Evolutionary conservation across 2,113 vertebrate species (phyloP), one percentile per base, ranked within the genome.

Genomic region (Eleginops maclovinus): DNA sequence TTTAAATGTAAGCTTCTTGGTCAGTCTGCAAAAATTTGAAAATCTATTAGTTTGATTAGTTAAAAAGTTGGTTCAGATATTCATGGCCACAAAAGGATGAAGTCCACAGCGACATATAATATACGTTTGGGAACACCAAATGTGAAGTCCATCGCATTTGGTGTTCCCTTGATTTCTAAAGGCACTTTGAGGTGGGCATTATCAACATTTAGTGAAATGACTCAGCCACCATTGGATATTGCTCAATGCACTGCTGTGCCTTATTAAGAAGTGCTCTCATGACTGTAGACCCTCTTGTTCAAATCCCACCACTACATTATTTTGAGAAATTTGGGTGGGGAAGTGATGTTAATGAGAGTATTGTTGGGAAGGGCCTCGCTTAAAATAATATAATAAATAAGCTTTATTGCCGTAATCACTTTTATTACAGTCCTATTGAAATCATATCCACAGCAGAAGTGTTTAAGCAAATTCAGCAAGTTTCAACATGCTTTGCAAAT

Each of bases 401-500:
- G 43, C 24, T 36, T 53, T 71, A 70, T 68, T 77, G 41, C 14
- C n/a, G 26, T 67, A 65, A 14, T 61, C 13, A 74, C 74, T 77
- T 72, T 17, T 46, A 21, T 36, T 60, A n/a, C 26, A 80, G 36
- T 50, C 54, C 22, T 77, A 62, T 41, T 79, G 26, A 40, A 66
- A 26, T 43, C 26, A 47, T 13, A 26, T 70, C 40, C 31, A 50
- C 41, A 80, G 53, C 78, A 43, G 62, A 62, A 40, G 54, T n/a
- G 44, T 73, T 77, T 79, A 49, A 72, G 89, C 81, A 44, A 71
- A 82, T 61, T 88, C 83, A 88, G 85, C 67, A 74, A 44, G 51
- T 85, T 67, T 73, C 61, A 72, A 68, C 73, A 75, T 79, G 50
- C 60, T 54, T 81, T 88, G 80, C 55, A 76, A 90, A 89, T 89